Evolutionary conservation across 2,797 vertebrate genomes (phyloP).

Genomic region (Syndactyla subalaris): DNA sequence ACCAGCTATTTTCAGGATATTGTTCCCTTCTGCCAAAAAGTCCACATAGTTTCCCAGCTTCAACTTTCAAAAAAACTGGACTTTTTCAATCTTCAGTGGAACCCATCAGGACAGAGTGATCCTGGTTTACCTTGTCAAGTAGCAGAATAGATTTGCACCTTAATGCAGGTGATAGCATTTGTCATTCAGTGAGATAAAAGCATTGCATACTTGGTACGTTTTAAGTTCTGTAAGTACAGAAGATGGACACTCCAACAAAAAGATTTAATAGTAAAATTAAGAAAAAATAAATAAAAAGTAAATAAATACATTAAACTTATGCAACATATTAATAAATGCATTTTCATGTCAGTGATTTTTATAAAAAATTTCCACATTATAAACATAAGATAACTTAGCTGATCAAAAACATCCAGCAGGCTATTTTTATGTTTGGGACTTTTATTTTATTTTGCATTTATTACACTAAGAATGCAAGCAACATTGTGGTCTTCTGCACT

Average conservation of each 20-base stretch:
- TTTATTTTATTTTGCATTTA: not conserved
- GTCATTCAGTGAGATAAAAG: not conserved
- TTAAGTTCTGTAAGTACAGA: not conserved
- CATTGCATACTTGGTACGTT: not conserved
- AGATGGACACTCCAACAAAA: not conserved
- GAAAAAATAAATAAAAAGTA: not conserved
- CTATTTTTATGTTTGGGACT: not conserved
- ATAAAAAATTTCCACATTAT: not conserved
- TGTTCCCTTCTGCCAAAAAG: not conserved
- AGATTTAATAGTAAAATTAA: not conserved
- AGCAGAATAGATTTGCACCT: not conserved
- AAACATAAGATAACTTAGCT: not conserved
- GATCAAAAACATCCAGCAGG: not conserved
- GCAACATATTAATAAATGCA: not conserved
- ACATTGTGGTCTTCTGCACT: not conserved
- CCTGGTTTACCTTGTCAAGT: not conserved
- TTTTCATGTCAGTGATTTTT: not conserved
- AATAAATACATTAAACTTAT: not conserved
- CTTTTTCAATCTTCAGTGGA: not conserved
- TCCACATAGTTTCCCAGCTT: not conserved
- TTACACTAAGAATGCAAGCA: not conserved
- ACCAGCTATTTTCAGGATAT: not conserved
- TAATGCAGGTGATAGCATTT: not conserved
- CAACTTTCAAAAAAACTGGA: not conserved
- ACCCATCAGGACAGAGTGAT: not conserved